Evolutionary conservation across 2,888 invertebrate species (phyloP), one percentile per base, ranked within the genome.

Genomic region (Rhopalosiphum nymphaeae): DNA sequence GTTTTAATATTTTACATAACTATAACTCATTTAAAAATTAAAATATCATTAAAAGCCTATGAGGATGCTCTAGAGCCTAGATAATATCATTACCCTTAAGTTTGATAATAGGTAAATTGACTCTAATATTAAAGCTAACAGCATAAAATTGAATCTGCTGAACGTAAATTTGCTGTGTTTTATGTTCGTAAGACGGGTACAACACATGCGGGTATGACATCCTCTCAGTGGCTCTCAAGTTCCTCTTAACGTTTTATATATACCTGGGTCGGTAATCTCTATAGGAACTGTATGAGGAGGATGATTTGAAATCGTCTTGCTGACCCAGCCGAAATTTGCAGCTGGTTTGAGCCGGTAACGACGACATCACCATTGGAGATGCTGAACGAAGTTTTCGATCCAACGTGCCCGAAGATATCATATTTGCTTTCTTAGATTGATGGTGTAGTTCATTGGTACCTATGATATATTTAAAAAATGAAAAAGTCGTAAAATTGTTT

Each of bases 331-430:
- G 95, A 26, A 95, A 95, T 91, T 95, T 95, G 57, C 95, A 95
- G 57, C 95, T 95, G 53, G 95, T 95, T 36, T 95, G 94, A 78
- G 95, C 94, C 29, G 95, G 95, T 26, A 97, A 96, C 3, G 97
- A 97, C 92, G 97, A 97, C 89, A 97, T 96, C 94, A 97, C 97
- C 95, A 97, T 96, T 94, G 97, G 97, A 0, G 97, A 97, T 95
- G 97, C 97, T 29, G 96, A 96, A 44, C 96, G 96, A 95, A 96
- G 95, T 96, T 97, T 96, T 95, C 97, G 96, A 95, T 97, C 96
- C 95, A 96, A 95, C 92, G 96, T 96, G 57, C 94, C 94, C 9
- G 94, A 94, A 10, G 94, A 91, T 91, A 94, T 86, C 94, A 94
- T 94, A 57, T 94, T 94, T n/a, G 91, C 53, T 67, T 94, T 94